phyloP scores from a whole-genome alignment of 2,113 vertebrate species.

The Leptobrachium ailaonicum region DNA sequence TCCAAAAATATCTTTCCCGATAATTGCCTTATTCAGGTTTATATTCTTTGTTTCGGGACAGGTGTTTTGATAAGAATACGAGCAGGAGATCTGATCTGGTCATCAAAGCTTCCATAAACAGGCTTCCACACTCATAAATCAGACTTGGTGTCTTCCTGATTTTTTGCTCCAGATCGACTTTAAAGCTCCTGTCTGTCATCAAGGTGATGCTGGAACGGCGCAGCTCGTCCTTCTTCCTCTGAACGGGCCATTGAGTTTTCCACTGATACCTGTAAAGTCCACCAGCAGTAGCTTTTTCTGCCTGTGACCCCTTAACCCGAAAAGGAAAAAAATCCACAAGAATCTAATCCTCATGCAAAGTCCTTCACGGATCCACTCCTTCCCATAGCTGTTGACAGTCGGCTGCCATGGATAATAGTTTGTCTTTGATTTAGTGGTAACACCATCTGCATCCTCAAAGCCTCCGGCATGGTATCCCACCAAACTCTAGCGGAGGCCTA shows the following conservation, averaged over 20 bases:
- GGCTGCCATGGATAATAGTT: slow-evolving; percentile 64
- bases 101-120: slow-evolving; percentile 23
- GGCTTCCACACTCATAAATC: slow-evolving; percentile 53
- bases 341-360: slow-evolving; percentile 62
- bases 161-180: slow-evolving; percentile 45
- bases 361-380: slow-evolving; percentile 57
- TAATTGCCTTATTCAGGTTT: no score
- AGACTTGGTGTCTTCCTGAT: slow-evolving; percentile 16
- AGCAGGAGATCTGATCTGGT: neutral
- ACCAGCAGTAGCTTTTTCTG: slow-evolving; percentile 62
- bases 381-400: slow-evolving; percentile 75
- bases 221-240: slow-evolving; percentile 68
- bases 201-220: slow-evolving; percentile 38
- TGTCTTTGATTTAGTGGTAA: slow-evolving; percentile 75
- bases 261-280: slow-evolving; percentile 70
- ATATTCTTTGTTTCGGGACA: neutral
- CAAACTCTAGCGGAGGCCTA: no score
- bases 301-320: slow-evolving; percentile 74
- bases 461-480: slow-evolving; percentile 65
- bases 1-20: no score
- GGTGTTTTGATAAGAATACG: neutral
- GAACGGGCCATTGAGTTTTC: slow-evolving; percentile 55
- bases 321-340: slow-evolving; percentile 73
- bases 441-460: slow-evolving; percentile 62
- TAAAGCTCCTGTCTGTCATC: slow-evolving; percentile 66